These are phyloP conservation scores for Lepidonotus clava DNA, from an alignment of 2,888 invertebrate genomes.

Conservation along the genomic window DNA sequence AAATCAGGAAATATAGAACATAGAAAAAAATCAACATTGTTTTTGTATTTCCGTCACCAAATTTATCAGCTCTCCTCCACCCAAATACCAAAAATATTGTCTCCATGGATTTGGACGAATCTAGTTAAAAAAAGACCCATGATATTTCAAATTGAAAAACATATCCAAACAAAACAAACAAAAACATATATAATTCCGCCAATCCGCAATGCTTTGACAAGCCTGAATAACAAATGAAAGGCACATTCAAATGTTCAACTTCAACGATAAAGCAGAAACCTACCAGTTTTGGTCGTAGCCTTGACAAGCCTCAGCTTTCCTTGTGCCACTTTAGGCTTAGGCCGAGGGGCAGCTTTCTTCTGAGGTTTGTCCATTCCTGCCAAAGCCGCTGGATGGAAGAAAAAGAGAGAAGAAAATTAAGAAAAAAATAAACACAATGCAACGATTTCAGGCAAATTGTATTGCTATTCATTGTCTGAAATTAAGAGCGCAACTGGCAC, in stretches of 20 bases:
- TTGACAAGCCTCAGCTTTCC: neutral
- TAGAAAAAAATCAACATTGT: neutral
- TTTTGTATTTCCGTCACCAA: neutral
- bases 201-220: too few species aligned
- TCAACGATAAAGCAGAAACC: neutral
- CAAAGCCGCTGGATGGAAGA: neutral
- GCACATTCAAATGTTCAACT: too few species aligned
- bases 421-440: neutral
- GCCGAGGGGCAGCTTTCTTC: constrained; percentile 35
- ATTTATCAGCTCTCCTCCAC: neutral
- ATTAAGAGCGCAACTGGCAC: too few species aligned
- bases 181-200: neutral
- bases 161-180: neutral
- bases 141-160: neutral
- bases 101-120: neutral
- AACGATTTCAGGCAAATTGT: neutral
- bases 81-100: neutral
- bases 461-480: neutral
- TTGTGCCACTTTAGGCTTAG: constrained; percentile 24
- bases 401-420: too few species aligned
- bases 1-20: too few species aligned
- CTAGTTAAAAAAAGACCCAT: neutral
- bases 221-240: too few species aligned
- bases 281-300: constrained; percentile 9
- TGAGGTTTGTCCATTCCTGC: neutral